Percentiles rank a stretch among this genome's conserved stretches.
Conservation (phyloP, 2,113 vertebrate genomes). For the Otocyon megalotis region DNA sequence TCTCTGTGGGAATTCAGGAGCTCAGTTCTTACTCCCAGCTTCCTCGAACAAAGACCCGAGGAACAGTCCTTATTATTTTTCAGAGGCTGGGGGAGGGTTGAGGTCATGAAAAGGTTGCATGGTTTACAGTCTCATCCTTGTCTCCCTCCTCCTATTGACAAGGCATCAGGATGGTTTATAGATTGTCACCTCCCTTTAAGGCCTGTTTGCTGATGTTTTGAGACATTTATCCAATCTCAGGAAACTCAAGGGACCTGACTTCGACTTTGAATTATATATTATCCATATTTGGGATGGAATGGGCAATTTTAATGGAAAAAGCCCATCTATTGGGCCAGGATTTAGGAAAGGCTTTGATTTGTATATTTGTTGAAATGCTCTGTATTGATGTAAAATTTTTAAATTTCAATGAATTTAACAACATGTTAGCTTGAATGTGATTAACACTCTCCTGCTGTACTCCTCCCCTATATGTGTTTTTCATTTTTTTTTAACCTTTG, state of each 20-base stretch:
- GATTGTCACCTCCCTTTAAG: constrained; percentile 74
- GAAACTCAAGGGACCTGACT: constrained; percentile 75
- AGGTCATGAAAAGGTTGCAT: constrained; percentile 79
- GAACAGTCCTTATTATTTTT: constrained; percentile 63
- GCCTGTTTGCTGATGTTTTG: constrained; percentile 77
- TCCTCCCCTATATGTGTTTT: not conserved
- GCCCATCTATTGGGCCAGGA: constrained; percentile 8
- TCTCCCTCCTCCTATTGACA: constrained; percentile 73
- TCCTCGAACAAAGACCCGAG: constrained; percentile 70
- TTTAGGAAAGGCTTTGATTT: constrained; percentile 58
- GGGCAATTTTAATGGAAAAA: constrained; percentile 74
- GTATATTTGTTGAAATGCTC: constrained; percentile 63
- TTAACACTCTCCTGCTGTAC: not conserved
- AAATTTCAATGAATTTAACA: constrained; percentile 57
- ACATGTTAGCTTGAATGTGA: constrained; percentile 62
- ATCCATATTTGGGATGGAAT: constrained; percentile 67
- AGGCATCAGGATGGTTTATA: constrained; percentile 75
- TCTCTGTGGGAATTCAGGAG: constrained; percentile 4
- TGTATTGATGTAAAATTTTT: constrained; percentile 43
- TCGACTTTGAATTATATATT: constrained; percentile 75
- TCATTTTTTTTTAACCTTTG: not conserved
- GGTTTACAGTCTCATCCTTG: constrained; percentile 64
- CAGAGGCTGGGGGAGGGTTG: constrained; percentile 73
- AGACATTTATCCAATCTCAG: constrained; percentile 80
- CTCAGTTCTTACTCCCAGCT: constrained; percentile 48